phyloP scores from a whole-genome alignment of 2,888 invertebrate genomes.

The Fissipunctia ypsillon region DNA sequence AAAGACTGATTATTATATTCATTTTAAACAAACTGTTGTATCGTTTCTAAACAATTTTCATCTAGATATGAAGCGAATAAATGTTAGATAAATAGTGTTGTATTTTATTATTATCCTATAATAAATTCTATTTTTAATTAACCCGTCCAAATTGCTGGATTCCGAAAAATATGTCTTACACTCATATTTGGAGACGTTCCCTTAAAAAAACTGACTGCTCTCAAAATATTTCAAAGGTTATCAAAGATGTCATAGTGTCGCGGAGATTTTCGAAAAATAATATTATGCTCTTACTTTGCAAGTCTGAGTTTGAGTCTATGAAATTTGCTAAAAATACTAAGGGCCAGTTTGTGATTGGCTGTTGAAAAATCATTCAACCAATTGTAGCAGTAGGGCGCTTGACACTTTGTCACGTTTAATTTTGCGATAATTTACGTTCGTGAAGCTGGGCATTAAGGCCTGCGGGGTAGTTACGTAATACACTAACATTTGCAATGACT shows the following conservation, averaged over 20 bases:
- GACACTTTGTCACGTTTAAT: background rate
- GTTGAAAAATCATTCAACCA: background rate
- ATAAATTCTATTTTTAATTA: background rate
- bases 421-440: background rate
- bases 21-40: conserved; percentile 76
- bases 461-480: too few species aligned
- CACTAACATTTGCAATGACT: too few species aligned
- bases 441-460: too few species aligned
- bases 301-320: background rate
- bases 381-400: background rate
- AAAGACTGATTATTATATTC: conserved; percentile 87
- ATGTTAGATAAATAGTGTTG: conserved; percentile 80
- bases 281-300: background rate
- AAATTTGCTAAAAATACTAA: background rate
- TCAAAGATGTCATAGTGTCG: background rate
- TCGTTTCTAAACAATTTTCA: conserved; percentile 82
- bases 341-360: background rate
- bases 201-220: background rate
- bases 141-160: background rate
- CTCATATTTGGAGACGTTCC: background rate
- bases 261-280: background rate
- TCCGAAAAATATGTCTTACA: background rate
- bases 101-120: conserved; percentile 51
- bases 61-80: conserved; percentile 79
- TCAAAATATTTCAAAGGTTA: background rate